Base-by-base conservation (phyloP, 2,888 invertebrate genomes). In the Augochlorella aurata region DNA sequence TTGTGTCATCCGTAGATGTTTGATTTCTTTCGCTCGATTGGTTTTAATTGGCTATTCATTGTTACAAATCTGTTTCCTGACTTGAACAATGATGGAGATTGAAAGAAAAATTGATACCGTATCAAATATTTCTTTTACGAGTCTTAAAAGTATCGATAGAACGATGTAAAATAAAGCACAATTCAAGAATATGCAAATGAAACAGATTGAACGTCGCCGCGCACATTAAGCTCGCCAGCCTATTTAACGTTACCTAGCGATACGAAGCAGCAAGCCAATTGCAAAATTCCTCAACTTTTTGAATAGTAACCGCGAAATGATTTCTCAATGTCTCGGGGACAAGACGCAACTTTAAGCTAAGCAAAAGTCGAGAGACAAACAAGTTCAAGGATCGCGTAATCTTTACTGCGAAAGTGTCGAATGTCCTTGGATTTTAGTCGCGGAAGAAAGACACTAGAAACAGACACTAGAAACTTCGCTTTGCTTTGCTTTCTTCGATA, bases 61-160 rank as follows among this genome's bases (percentile, higher is more conserved):
- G 58, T 67, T 38, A 74, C 24, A 66, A 66, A 65, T 21, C 45
- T 58, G 4, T 76, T 24, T 52, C 38, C 24, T 71, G n/a, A 47
- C 61, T 70, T 50, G 21, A 38, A 52, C 45, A 16, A 49, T 18
- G 16, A 5, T 38, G 73, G 44, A 73, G 79, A 61, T 79, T 79
- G 68, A 49, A 77, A 73, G 52, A 52, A 69, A 52, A 44, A 49
- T n/a, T 38, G 49, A 50, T 45, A 61, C 49, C 21, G 12, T 5
- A 18, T 3, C 21, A 38, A 65, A 63, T 49, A 69, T 78, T 24
- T 70, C n/a, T 69, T 63, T 21, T 7, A 45, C 67, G 24, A 80
- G 72, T 67, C 61, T 79, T 79, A 68, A 80, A 73, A 9, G 58
- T 50, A 73, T 12, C 49, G 52, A 81, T 74, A 67, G 58, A 71